Evolutionary conservation across 2,113 vertebrate genomes (phyloP), one percentile per base, ranked within the genome.

Genomic region (Catagonus wagneri): DNA sequence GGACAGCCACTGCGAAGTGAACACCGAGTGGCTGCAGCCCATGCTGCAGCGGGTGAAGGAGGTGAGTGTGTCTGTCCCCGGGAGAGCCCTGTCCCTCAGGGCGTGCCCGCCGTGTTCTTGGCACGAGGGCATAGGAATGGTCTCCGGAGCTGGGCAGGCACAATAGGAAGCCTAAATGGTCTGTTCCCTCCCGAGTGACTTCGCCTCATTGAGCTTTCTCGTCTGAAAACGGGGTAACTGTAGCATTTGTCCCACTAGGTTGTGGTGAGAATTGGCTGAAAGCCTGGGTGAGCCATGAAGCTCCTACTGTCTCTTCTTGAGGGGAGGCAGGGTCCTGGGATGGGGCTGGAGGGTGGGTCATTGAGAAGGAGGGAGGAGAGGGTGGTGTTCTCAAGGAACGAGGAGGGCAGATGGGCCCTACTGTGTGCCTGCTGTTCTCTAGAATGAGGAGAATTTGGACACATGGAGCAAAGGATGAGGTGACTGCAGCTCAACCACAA

Each of bases 1-100:
- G 98, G 99, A 99, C 98, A 99, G 99, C 96, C 99, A 99, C 98
- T 99, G 99, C 44, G 99, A 99, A 96, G 99, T 99, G 95, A 99
- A 99, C 98, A 98, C 97, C 0, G 99, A 99, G 94, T 99, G 99
- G 99, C 99, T 99, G 86, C 99, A 99, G 98, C 99, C 99, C 10
- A 99, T 99, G 99, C 99, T 99, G 92, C 99, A 99, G 98, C 98
- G 99, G 84, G 99, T 99, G 58, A 99, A 99, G 97, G 99, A 99
- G 99, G 99, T 99, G 98, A 97, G 98, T 80, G 29, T 10, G 4
- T 0, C 10, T 9, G 39, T 63, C 66, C 71, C 60, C 0, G 3
- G 8, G 58, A 56, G 3, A 29, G 56, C 22, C 3, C 76, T 14
- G 50, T 44, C 88, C 78, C 29, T 36, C 0, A 0, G 29, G 29